These are phyloP conservation scores for Sebastes steindachneri DNA, from an alignment of 2,797 vertebrate species.

Conservation along the genomic window DNA sequence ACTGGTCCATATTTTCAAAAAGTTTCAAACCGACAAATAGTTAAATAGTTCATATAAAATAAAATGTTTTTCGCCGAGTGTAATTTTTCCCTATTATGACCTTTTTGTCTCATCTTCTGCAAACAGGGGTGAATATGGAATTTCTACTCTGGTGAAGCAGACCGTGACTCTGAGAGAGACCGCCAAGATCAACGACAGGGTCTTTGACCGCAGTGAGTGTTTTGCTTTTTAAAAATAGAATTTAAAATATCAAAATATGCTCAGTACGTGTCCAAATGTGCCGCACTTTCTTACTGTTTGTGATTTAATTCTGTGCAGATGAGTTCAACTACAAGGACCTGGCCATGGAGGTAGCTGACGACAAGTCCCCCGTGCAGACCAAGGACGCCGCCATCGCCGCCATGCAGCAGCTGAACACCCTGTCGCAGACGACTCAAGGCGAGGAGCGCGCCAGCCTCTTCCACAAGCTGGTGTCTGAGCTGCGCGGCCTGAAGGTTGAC, in stretches of 20 bases:
- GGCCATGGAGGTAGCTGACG: constrained; percentile 81
- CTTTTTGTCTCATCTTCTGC: not conserved
- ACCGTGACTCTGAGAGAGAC: constrained; percentile 87
- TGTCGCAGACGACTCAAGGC: constrained; percentile 77
- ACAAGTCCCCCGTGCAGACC: constrained; percentile 76
- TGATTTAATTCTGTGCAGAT: constrained; percentile 69
- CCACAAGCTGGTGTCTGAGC: constrained; percentile 86
- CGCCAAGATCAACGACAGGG: constrained; percentile 88
- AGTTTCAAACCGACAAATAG: not conserved
- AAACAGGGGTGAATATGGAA: constrained; percentile 85
- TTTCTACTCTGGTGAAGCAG: constrained; percentile 88
- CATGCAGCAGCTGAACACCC: constrained; percentile 83
- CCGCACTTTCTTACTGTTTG: not conserved
- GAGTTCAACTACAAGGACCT: constrained; percentile 69
- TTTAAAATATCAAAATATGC: not conserved
- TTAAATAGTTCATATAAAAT: not conserved
- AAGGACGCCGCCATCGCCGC: constrained; percentile 79
- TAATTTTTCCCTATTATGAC: not conserved
- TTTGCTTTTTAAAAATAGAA: not conserved
- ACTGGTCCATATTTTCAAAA: not conserved
- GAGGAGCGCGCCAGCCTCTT: constrained; percentile 87
- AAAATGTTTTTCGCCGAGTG: not conserved
- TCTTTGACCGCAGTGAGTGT: constrained; percentile 86
- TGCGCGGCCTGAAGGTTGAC: constrained; percentile 83
- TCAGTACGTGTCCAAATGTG: not conserved